Evolutionary conservation across 2,888 invertebrate species (phyloP), one percentile per base, ranked within the genome.

Genomic region (Thecocarcelia acutangulata): DNA sequence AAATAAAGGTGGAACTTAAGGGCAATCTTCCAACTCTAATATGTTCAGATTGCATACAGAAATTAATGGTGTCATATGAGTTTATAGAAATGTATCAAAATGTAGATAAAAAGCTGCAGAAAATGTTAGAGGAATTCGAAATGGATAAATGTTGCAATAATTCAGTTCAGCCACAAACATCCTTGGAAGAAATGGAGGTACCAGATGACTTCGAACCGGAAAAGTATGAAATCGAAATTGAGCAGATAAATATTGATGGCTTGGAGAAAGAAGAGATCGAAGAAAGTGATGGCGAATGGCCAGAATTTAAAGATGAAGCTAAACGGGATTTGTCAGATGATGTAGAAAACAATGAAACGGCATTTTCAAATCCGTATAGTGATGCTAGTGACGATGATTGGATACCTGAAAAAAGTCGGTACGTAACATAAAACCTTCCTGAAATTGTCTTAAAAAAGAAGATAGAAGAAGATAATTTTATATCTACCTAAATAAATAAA

Each of bases 61-160:
- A 78, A 40, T 37, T 82, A 3, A n/a, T 73, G 58, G 40, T 42
- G n/a, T 33, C 69, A 0, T 21, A 82, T 33, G 69, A 70, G 8
- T 82, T 82, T 52, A 44, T 78, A 15, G 50, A 70, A 24, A 78
- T 48, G 58, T 78, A 75, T 50, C 58, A 17, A 70, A 46, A 61
- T 24, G 50, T 59, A 3, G 74, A 74, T 50, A 40, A 48, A 13
- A 44, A 74, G 37, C 42, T 79, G n/a, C 74, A 63, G 0, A 70
- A 74, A 28, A 63, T 75, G 46, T 37, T 82, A 1, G 56, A 42
- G n/a, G 58, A 70, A n/a, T 19, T 8, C 2, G n/a, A n/a, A 17
- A 2, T 4, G n/a, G 70, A 33, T 8, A 33, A 33, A 9, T 56
- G 56, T 33, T 21, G 11, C 19, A 15, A 44, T 0, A 24, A 50